phyloP scores from a whole-genome alignment of 1,140 invertebrate genomes.

The Hestina assimilis region DNA sequence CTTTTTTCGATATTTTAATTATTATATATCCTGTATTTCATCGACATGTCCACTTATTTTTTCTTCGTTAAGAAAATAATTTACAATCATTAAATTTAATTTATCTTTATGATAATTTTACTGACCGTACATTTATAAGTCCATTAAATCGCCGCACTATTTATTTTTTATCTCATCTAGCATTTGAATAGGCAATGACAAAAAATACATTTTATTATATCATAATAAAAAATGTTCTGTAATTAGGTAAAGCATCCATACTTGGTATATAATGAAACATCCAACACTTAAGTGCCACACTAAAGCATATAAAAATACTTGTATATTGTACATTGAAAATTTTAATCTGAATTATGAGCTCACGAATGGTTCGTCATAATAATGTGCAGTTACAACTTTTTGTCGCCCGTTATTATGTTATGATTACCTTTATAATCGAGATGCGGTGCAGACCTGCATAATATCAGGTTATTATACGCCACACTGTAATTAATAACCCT shows the following conservation, averaged over 20 bases:
- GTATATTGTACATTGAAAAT: constrained; percentile 5
- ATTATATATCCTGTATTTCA: background rate
- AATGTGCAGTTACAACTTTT: constrained; percentile 45
- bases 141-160: constrained; percentile 23
- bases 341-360: constrained; percentile 22
- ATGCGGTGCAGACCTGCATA: constrained; percentile 53
- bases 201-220: constrained; percentile 21
- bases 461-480: constrained; percentile 51
- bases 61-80: background rate
- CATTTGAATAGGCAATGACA: constrained; percentile 23
- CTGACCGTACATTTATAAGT: constrained; percentile 19
- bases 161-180: constrained; percentile 21
- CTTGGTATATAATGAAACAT: background rate
- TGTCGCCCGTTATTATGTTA: constrained; percentile 50
- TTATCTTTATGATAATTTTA: background rate
- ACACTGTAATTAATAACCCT: constrained; percentile 53
- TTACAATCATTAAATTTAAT: background rate
- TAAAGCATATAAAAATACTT: constrained; percentile 1
- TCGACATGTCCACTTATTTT: background rate
- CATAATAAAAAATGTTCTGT: constrained; percentile 6
- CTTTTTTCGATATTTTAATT: background rate
- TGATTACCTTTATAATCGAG: constrained; percentile 56
- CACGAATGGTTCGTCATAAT: constrained; percentile 32
- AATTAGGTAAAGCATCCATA: background rate
- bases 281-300: background rate